Conservation (phyloP, 2,113 vertebrate species). For the Lates calcarifer region DNA sequence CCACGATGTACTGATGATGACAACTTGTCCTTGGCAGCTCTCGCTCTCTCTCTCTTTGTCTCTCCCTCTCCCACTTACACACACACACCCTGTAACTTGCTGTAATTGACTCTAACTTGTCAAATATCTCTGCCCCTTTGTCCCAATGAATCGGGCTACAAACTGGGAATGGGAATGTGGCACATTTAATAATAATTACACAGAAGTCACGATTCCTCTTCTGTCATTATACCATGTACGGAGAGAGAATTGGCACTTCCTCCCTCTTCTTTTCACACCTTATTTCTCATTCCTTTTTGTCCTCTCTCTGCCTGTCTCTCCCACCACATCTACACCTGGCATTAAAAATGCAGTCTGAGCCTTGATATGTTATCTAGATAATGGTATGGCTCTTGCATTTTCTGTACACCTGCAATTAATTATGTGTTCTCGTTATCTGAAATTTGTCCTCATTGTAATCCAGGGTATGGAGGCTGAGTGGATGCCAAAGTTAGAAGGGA, state of each 20-base stretch:
- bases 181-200: constrained; percentile 35
- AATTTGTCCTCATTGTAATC: neutral
- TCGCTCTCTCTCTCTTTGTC: neutral
- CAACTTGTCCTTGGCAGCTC: constrained; percentile 47
- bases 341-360: neutral
- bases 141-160: constrained; percentile 1
- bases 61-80: neutral
- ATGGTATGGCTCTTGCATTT: neutral
- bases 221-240: constrained; percentile 10
- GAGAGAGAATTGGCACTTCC: constrained; percentile 9
- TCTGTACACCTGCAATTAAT: neutral
- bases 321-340: constrained; percentile 19
- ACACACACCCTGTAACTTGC: constrained; percentile 4
- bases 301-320: neutral
- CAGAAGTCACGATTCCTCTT: constrained; percentile 27
- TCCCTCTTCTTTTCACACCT: constrained; percentile 35
- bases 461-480: neutral
- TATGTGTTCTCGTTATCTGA: neutral
- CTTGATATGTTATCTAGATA: neutral
- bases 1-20: constrained; percentile 52
- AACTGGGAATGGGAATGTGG: constrained; percentile 4
- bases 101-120: constrained; percentile 45
- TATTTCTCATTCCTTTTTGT: constrained; percentile 4
- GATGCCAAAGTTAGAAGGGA: constrained; percentile 4
- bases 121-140: constrained; percentile 39